phyloP scores from a whole-genome alignment of 2,797 vertebrate genomes.

The Stomatorhinus walkeri region DNA sequence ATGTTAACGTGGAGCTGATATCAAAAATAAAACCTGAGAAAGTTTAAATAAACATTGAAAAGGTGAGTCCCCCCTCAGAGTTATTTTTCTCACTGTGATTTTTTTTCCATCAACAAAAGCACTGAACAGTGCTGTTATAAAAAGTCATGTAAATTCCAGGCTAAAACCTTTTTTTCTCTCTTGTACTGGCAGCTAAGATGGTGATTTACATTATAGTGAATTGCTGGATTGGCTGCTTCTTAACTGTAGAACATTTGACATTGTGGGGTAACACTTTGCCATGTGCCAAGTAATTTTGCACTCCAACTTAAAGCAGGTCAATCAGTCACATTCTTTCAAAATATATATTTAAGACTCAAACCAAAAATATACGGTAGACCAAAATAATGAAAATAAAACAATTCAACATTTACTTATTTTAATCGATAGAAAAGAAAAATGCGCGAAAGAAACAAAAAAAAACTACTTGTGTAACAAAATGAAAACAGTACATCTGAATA shows the following conservation, averaged over 20 bases:
- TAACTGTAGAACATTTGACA: neutral
- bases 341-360: conserved; percentile 3
- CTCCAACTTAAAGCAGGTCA: neutral
- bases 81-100: neutral
- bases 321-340: neutral
- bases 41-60: neutral
- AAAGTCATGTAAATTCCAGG: neutral
- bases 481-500: conserved; percentile 79
- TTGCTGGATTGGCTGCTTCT: neutral
- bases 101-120: neutral
- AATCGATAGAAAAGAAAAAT: conserved; percentile 71
- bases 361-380: conserved; percentile 16
- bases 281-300: neutral
- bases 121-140: neutral
- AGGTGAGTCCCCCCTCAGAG: neutral
- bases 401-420: conserved; percentile 51
- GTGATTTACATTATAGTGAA: neutral
- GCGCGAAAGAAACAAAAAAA: conserved; percentile 56
- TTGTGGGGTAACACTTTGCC: neutral
- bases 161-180: neutral
- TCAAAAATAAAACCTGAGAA: conserved; percentile 26
- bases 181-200: neutral
- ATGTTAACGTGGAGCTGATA: conserved; percentile 37
- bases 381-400: conserved; percentile 49
- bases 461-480: conserved; percentile 70